Evolutionary conservation across 2,888 invertebrate species (phyloP).

Genomic region (Aporophyla nigra): DNA sequence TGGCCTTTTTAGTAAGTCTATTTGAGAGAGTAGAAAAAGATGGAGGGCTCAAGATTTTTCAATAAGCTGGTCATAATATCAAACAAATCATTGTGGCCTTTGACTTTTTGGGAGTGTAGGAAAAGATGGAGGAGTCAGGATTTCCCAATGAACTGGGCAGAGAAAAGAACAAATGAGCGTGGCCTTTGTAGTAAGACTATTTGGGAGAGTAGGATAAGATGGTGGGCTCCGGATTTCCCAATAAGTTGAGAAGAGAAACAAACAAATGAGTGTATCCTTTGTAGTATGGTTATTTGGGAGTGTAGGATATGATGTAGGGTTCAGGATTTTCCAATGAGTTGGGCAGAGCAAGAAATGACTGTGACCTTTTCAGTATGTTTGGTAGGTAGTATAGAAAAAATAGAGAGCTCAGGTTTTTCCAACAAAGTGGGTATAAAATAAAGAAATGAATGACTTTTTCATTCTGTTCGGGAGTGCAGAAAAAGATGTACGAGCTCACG

Average conservation of each 20-base stretch:
- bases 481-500: background rate
- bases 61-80: conserved; percentile 44
- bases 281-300: conserved; percentile 4
- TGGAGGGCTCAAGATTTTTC: too few species aligned
- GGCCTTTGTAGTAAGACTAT: conserved; percentile 15
- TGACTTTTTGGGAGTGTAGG: conserved; percentile 20
- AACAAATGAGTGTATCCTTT: conserved; percentile 44
- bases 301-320: background rate
- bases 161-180: conserved; percentile 35
- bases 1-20: conserved; percentile 26
- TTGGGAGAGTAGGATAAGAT: background rate
- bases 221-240: background rate
- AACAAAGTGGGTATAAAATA: too few species aligned
- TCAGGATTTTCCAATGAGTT: background rate
- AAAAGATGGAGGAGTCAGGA: background rate
- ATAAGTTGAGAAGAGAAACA: background rate
- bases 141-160: background rate
- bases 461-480: background rate
- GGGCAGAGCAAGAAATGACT: background rate
- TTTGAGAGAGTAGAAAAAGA: conserved; percentile 18
- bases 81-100: conserved; percentile 51
- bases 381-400: background rate
- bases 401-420: background rate
- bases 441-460: background rate
- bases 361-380: background rate